These are phyloP conservation scores for Phalacrocorax carbo DNA, from an alignment of 2,113 vertebrate species.

Conservation along the genomic window DNA sequence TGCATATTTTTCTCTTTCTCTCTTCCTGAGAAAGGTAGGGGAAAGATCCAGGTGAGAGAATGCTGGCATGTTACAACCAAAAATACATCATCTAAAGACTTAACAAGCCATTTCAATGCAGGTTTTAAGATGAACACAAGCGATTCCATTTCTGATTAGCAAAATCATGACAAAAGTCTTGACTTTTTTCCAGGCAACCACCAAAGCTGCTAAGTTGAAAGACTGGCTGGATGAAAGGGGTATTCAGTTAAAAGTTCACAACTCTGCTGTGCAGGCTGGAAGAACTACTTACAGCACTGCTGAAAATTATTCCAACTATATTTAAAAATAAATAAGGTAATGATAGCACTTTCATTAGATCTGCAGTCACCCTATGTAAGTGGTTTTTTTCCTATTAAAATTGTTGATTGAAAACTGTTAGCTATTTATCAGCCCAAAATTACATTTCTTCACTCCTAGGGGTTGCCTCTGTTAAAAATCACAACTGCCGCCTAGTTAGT, in stretches of 20 bases:
- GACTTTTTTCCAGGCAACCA: constrained; percentile 36
- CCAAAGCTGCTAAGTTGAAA: constrained; percentile 15
- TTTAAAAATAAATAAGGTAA: constrained; percentile 71
- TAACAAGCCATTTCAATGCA: constrained; percentile 46
- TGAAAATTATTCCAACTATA: constrained; percentile 7
- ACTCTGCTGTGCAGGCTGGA: not conserved
- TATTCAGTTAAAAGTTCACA: constrained; percentile 46
- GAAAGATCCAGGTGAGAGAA: not conserved
- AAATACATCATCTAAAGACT: constrained; percentile 32
- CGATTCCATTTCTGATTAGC: constrained; percentile 69
- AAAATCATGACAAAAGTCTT: constrained; percentile 65
- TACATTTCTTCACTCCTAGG: constrained; percentile 64
- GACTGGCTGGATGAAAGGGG: not conserved
- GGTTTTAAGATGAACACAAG: constrained; percentile 40
- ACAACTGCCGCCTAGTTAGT: constrained; percentile 54
- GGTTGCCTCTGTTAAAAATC: constrained; percentile 41
- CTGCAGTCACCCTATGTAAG: not conserved
- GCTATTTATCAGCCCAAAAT: constrained; percentile 69
- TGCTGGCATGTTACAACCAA: constrained; percentile 14
- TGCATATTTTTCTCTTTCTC: constrained; percentile 55
- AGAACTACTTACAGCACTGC: not conserved
- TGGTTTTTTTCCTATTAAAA: constrained; percentile 68
- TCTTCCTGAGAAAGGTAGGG: constrained; percentile 44
- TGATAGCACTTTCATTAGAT: constrained; percentile 56
- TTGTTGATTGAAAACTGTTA: constrained; percentile 70